Base-by-base conservation (phyloP, 2,888 invertebrate genomes). In the Diarsia mendica region DNA sequence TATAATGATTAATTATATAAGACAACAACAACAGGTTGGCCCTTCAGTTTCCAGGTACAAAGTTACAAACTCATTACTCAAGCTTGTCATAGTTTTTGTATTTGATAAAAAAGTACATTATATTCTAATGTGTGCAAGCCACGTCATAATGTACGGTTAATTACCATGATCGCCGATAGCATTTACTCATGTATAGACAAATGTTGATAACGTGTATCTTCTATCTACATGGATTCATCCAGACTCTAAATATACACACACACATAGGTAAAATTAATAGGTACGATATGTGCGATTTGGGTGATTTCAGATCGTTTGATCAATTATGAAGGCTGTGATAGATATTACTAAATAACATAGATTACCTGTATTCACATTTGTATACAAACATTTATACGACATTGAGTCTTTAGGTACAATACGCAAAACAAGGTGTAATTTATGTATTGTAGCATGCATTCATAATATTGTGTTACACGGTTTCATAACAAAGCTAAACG, bases 321-420 rank as follows among this genome's bases (percentile, higher is more conserved):
- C n/a, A 28, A 15, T 65, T 49, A 46, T 77, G 33, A 65, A 66
- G 49, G 49, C 33, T 23, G 33, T 33, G 51, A 46, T 77, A 15
- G 77, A 39, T 15, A 76, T 68, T 39, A 72, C 20, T 23, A 39
- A 67, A 72, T 55, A 58, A 58, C 20, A 48, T 48, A 58, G 8
- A 28, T 2, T 76, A 55, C 2, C 51, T 51, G 46, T 79, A 79
- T 79, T 72, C 23, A 72, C 33, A 51, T 51, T 72, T 79, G 55
- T 77, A 79, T 49, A 77, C 61, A 71, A 63, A 71, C 39, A 77
- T 49, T 48, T 63, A 33, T 64, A 79, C 44, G 13, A 72, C 72
- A 51, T 72, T 77, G 63, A 64, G 28, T 64, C 9, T 46, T 49
- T 72, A 33, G n/a, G 48, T 55, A 49, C 5, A 55, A 72, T 55